Evolutionary conservation across 2,113 vertebrate species (phyloP).

Genomic region (Elachura formosa): DNA sequence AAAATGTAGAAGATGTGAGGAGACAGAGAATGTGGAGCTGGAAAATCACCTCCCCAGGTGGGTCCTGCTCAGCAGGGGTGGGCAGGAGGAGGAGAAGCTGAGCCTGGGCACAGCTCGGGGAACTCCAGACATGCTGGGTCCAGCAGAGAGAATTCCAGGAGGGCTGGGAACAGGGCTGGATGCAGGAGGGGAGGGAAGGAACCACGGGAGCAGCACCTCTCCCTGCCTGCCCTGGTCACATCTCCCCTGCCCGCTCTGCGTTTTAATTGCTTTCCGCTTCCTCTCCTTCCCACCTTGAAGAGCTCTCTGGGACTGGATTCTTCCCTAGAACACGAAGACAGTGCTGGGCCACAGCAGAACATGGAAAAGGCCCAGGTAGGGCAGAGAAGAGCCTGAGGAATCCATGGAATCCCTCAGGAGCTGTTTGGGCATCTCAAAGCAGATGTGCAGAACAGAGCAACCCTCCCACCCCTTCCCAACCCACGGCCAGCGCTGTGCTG

Average conservation of each 20-base stretch:
- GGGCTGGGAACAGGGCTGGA: neutral
- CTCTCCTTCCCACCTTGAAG: neutral
- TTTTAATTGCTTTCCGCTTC: fast-evolving
- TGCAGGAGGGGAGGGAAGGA: neutral
- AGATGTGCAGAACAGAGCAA: neutral
- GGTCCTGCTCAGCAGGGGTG: neutral
- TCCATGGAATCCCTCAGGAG: neutral
- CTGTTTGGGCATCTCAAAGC: neutral
- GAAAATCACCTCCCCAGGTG: neutral
- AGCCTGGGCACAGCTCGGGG: neutral
- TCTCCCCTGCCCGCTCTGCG: neutral
- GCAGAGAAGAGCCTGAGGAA: neutral
- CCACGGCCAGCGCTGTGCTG: neutral
- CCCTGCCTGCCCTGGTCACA: neutral
- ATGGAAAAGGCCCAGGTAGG: neutral
- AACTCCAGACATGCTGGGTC: neutral
- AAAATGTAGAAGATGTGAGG: conserved; percentile 72
- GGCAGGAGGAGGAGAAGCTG: neutral
- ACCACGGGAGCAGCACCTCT: neutral
- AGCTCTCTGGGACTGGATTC: neutral
- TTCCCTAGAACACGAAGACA: neutral
- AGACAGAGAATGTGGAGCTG: conserved; percentile 36
- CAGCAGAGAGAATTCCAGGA: no score
- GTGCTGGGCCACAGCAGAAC: neutral
- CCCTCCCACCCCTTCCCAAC: neutral